Conservation (phyloP, 2,888 invertebrate species). For the Mactromeris polynyma region DNA sequence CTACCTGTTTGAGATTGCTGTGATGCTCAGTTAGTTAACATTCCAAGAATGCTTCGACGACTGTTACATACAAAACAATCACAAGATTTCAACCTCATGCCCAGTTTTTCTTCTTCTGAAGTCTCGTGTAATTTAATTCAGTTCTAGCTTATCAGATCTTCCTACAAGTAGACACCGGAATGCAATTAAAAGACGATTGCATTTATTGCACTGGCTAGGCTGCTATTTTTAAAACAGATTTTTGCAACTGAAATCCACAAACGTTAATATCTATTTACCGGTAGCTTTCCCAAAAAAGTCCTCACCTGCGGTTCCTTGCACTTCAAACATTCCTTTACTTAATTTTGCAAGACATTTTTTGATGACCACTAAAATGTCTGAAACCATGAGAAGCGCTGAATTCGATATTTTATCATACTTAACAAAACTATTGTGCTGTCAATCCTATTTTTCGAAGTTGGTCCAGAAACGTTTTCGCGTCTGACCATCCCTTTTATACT, state of each 20-base stretch:
- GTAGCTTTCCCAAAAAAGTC: neutral
- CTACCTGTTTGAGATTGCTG: neutral
- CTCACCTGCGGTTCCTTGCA: neutral
- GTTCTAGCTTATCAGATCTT: neutral
- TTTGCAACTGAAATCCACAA: neutral
- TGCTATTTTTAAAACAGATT: neutral
- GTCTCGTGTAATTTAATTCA: neutral
- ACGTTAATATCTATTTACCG: neutral
- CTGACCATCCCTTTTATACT: neutral
- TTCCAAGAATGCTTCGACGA: neutral
- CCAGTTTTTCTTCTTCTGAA: neutral
- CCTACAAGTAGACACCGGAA: neutral
- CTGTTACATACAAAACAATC: slow-evolving; percentile 1
- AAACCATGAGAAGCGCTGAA: neutral
- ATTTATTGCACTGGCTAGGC: neutral
- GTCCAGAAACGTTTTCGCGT: neutral
- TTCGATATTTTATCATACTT: neutral
- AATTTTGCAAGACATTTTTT: neutral
- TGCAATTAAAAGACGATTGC: neutral
- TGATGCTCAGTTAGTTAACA: slow-evolving; percentile 2
- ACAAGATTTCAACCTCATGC: neutral
- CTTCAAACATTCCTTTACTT: neutral
- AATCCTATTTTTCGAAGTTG: neutral
- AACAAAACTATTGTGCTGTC: neutral
- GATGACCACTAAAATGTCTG: neutral